phyloP scores from a whole-genome alignment of 2,888 invertebrate species.

The Theretra japonica region DNA sequence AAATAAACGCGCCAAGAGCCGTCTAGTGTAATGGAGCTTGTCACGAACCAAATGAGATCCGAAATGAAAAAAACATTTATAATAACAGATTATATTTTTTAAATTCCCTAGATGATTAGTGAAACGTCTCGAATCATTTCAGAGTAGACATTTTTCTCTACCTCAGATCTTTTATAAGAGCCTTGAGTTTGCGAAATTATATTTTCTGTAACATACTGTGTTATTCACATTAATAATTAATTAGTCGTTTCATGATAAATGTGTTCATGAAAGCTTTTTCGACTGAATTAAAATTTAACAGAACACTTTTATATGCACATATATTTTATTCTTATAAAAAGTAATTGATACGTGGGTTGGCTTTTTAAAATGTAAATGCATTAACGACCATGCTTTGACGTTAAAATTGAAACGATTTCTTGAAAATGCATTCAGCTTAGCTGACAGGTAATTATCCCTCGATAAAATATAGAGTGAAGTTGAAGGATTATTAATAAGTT shows the following conservation, averaged over 20 bases:
- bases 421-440: not conserved
- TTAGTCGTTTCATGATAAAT: no score
- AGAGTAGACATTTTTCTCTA: not conserved
- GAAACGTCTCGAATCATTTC: not conserved
- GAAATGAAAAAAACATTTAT: slow-evolving; percentile 10
- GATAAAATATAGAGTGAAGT: no score
- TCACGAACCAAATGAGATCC: slow-evolving; percentile 5
- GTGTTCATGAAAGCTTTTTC: no score
- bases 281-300: not conserved
- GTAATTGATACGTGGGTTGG: not conserved
- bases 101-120: not conserved
- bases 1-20: not conserved
- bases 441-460: no score
- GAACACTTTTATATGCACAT: not conserved
- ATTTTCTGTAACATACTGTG: not conserved
- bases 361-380: not conserved
- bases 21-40: not conserved
- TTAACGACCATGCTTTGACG: not conserved
- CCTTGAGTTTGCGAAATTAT: not conserved
- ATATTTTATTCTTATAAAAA: not conserved
- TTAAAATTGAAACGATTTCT: not conserved
- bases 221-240: no score
- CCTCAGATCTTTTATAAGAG: not conserved
- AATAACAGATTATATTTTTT: not conserved
- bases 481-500: no score